A percentile compares a stretch with the other conserved stretches of the same genome.
Evolutionary conservation across 2,888 invertebrate species (phyloP).

Genomic region (Nysson spinosus): DNA sequence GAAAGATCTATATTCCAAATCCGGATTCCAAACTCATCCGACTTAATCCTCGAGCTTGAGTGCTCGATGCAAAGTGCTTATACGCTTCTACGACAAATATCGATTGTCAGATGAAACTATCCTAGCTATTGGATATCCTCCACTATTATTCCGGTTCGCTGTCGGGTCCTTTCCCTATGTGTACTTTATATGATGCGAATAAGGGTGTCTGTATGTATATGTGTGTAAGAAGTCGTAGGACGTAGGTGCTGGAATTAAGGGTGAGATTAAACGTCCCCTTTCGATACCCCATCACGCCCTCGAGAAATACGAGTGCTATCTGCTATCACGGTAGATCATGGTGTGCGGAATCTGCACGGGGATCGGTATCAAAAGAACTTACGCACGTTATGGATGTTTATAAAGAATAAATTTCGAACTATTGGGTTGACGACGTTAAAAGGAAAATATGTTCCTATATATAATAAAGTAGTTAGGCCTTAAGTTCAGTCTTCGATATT

Average conservation of each 20-base stretch:
- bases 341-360: slow-evolving; percentile 5
- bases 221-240: not conserved
- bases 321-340: not conserved
- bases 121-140: slow-evolving; percentile 28
- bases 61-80: slow-evolving; percentile 49
- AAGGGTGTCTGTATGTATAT: not conserved
- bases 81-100: slow-evolving; percentile 37
- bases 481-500: too few species aligned
- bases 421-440: too few species aligned
- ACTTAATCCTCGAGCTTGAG: slow-evolving; percentile 48
- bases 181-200: too few species aligned
- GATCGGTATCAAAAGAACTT: slow-evolving; percentile 3
- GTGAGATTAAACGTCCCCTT: slow-evolving; percentile 21
- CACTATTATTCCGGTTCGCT: slow-evolving; percentile 17
- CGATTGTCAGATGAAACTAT: slow-evolving; percentile 44
- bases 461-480: too few species aligned
- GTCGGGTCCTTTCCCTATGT: not conserved
- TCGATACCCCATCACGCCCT: slow-evolving; percentile 3
- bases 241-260: slow-evolving; percentile 4
- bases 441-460: too few species aligned
- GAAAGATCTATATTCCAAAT: slow-evolving; percentile 46
- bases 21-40: slow-evolving; percentile 53
- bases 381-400: too few species aligned
- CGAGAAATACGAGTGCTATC: slow-evolving; percentile 12
- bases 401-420: too few species aligned